A percentile compares a stretch with the other conserved stretches of the same genome.
Conservation (phyloP, 1,140 invertebrate genomes). For the Drosophila tani region DNA sequence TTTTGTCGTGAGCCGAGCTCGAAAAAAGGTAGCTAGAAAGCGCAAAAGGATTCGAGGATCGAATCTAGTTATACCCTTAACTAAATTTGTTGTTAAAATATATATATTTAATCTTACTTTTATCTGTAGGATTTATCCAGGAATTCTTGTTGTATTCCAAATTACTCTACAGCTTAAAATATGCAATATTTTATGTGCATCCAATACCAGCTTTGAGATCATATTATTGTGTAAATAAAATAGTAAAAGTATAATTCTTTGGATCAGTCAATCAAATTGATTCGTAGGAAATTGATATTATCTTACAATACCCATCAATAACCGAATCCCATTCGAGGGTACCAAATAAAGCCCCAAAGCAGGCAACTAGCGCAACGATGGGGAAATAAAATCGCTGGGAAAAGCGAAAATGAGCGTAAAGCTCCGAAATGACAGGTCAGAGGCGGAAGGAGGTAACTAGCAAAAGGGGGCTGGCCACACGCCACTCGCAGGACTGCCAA, state of each 20-base stretch:
- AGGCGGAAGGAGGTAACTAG: conserved; percentile 13
- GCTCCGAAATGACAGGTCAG: conserved; percentile 69
- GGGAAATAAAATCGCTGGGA: conserved; percentile 56
- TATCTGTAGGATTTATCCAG: background rate
- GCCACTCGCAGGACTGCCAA: conserved; percentile 72
- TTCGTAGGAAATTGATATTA: too few relatives aligned
- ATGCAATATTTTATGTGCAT: too few relatives aligned
- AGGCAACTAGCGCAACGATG: conserved; percentile 3
- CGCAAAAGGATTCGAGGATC: conserved; percentile 4
- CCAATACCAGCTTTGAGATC: too few relatives aligned
- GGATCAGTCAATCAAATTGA: background rate
- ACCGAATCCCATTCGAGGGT: conserved; percentile 8
- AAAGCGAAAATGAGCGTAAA: conserved; percentile 79
- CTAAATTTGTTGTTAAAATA: too few relatives aligned
- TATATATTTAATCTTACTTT: too few relatives aligned
- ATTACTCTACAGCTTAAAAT: too few relatives aligned
- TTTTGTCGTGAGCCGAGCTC: conserved; percentile 53
- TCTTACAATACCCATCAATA: background rate
- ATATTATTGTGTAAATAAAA: too few relatives aligned
- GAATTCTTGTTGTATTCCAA: background rate
- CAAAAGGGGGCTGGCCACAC: conserved; percentile 7
- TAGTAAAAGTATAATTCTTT: too few relatives aligned
- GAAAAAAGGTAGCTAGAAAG: conserved; percentile 7
- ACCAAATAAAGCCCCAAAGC: conserved; percentile 26
- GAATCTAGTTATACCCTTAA: background rate